phyloP scores from a whole-genome alignment of 2,113 vertebrate genomes.

The Prochilodus magdalenae region DNA sequence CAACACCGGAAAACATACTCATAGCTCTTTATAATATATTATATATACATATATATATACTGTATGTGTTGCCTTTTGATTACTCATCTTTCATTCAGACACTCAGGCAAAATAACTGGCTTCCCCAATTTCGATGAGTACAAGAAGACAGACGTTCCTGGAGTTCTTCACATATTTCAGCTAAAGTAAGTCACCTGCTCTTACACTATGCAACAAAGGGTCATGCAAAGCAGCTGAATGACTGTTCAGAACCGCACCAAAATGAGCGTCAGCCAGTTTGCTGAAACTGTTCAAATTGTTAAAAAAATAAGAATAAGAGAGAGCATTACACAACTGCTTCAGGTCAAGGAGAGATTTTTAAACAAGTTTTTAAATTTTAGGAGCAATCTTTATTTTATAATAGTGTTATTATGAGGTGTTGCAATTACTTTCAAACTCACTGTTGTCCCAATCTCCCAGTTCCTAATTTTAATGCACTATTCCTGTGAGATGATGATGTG shows the following conservation, averaged over 20 bases:
- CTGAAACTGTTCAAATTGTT: too few relatives aligned
- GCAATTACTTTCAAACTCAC: too few relatives aligned
- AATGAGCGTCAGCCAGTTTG: neutral
- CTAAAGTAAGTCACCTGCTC: constrained; percentile 41
- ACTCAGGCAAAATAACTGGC: constrained; percentile 48
- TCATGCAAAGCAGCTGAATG: neutral
- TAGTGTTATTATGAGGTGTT: too few relatives aligned
- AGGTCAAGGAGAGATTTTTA: too few relatives aligned
- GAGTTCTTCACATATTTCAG: constrained; percentile 55
- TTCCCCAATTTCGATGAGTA: constrained; percentile 34
- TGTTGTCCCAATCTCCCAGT: too few relatives aligned
- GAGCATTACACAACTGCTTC: too few relatives aligned
- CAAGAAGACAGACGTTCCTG: constrained; percentile 51
- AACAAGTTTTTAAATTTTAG: too few relatives aligned
- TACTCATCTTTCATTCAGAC: neutral
- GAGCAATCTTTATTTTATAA: too few relatives aligned
- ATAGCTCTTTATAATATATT: neutral
- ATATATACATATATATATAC: neutral
- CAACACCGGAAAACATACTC: neutral
- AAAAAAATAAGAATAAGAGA: too few relatives aligned
- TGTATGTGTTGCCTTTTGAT: neutral
- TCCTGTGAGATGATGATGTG: too few relatives aligned
- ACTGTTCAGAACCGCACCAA: neutral
- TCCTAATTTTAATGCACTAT: too few relatives aligned
- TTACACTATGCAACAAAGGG: too few relatives aligned